Conservation (phyloP, 2,113 vertebrate species). For the Microtus oregoni region DNA sequence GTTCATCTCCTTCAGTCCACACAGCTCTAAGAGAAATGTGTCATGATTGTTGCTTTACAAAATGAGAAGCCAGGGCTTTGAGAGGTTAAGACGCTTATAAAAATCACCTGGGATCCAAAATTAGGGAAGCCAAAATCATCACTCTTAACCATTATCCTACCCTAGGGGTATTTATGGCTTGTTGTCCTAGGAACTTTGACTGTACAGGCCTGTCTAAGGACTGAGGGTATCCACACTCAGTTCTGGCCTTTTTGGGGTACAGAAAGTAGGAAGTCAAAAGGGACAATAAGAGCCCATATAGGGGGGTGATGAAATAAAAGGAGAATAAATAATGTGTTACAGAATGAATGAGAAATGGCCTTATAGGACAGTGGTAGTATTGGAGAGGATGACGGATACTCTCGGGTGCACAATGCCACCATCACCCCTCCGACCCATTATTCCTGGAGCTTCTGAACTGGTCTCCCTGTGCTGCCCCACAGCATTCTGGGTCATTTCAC, state of each 20-base stretch:
- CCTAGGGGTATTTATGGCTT: not conserved
- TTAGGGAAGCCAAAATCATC: not conserved
- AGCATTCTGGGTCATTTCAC: not conserved
- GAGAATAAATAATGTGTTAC: not conserved
- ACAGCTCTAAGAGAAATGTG: not conserved
- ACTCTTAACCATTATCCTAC: not conserved
- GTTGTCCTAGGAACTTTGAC: not conserved
- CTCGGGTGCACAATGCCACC: not conserved
- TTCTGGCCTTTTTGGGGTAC: not conserved
- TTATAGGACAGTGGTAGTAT: not conserved
- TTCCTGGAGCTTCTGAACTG: not conserved
- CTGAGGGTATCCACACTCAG: not conserved
- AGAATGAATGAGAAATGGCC: not conserved
- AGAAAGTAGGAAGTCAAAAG: not conserved
- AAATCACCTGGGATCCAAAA: conserved; percentile 24
- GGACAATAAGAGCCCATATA: not conserved
- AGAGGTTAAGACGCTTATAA: conserved; percentile 4
- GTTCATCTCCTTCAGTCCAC: conserved; percentile 41
- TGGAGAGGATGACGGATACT: not conserved
- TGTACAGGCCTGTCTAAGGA: not conserved
- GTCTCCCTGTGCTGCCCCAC: not conserved
- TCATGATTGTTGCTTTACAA: conserved; percentile 12
- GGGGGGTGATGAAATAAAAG: not conserved
- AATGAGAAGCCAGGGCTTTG: conserved; percentile 50
- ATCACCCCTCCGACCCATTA: not conserved